These are phyloP conservation scores for Neomonachus schauinslandi DNA, from an alignment of 2,113 vertebrate species.

Conservation along the genomic window DNA sequence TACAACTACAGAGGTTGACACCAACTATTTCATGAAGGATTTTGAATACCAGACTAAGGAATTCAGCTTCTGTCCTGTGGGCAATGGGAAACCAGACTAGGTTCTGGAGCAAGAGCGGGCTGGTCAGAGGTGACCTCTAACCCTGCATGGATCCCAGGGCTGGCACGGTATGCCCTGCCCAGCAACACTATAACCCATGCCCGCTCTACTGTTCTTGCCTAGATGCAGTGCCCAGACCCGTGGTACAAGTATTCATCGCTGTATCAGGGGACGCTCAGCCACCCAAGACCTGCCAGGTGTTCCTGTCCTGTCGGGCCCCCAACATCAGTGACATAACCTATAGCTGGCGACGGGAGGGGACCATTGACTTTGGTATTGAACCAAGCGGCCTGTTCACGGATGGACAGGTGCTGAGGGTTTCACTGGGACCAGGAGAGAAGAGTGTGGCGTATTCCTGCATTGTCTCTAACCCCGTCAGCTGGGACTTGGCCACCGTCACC, in stretches of 20 bases:
- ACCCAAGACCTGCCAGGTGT: slow-evolving; percentile 58
- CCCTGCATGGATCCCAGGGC: background rate
- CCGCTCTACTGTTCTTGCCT: background rate
- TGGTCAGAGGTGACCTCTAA: background rate
- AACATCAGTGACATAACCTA: slow-evolving; percentile 75
- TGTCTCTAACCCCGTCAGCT: slow-evolving; percentile 75
- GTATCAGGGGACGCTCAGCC: background rate
- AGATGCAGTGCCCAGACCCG: slow-evolving; percentile 74
- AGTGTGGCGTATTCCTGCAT: slow-evolving; percentile 69
- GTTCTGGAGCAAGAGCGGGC: background rate
- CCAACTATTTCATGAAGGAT: background rate
- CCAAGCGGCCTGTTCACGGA: background rate
- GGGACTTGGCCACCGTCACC: slow-evolving; percentile 39
- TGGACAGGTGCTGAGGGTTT: slow-evolving; percentile 53
- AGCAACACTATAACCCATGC: background rate
- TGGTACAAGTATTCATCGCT: slow-evolving; percentile 70
- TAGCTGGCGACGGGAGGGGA: slow-evolving; percentile 65
- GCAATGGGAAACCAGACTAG: background rate
- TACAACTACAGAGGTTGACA: background rate
- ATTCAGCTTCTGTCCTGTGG: background rate
- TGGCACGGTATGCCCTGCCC: fast-evolving
- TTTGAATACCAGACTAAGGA: background rate
- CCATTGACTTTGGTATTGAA: background rate
- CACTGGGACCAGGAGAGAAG: slow-evolving; percentile 61
- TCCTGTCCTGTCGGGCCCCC: slow-evolving; percentile 73